A percentile compares a stretch with the other conserved stretches of the same genome.
These are phyloP conservation scores for Epistrophella euchroma DNA, from an alignment of 2,888 invertebrate genomes.

Conservation along the genomic window DNA sequence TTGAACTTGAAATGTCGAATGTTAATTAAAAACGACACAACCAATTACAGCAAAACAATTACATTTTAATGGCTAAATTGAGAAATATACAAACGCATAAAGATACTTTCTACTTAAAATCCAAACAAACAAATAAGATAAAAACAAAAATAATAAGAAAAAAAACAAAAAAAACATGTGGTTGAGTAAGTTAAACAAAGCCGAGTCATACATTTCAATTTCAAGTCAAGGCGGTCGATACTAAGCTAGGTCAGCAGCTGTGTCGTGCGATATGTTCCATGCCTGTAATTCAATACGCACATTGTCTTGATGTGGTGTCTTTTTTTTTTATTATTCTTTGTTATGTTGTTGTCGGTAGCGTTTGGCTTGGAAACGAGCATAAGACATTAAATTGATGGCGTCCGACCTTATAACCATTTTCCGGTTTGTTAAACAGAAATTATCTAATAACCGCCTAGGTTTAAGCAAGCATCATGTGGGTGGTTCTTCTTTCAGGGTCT, in stretches of 20 bases:
- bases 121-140: constrained; percentile 20
- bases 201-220: constrained; percentile 45
- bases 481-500: neutral
- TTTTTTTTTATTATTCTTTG: constrained; percentile 9
- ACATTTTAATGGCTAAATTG: constrained; percentile 40
- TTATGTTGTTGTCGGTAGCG: constrained; percentile 42
- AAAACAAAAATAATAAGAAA: neutral
- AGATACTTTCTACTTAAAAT: constrained; percentile 21
- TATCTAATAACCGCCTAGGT: constrained; percentile 44
- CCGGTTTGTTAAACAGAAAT: constrained; percentile 58
- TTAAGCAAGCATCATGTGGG: constrained; percentile 15
- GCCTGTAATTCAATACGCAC: constrained; percentile 51
- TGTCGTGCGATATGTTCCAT: constrained; percentile 31
- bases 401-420: constrained; percentile 56
- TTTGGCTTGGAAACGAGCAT: constrained; percentile 39
- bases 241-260: constrained; percentile 37
- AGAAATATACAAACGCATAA: neutral
- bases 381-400: constrained; percentile 62
- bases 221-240: constrained; percentile 36
- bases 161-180: neutral
- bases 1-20: constrained; percentile 69
- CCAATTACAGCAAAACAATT: constrained; percentile 56
- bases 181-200: constrained; percentile 22
- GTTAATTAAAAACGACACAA: constrained; percentile 60
- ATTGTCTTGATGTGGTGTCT: constrained; percentile 19